These are phyloP conservation scores for Zaprionus tsacasi DNA, from an alignment of 1,140 invertebrate genomes.

Conservation along the genomic window DNA sequence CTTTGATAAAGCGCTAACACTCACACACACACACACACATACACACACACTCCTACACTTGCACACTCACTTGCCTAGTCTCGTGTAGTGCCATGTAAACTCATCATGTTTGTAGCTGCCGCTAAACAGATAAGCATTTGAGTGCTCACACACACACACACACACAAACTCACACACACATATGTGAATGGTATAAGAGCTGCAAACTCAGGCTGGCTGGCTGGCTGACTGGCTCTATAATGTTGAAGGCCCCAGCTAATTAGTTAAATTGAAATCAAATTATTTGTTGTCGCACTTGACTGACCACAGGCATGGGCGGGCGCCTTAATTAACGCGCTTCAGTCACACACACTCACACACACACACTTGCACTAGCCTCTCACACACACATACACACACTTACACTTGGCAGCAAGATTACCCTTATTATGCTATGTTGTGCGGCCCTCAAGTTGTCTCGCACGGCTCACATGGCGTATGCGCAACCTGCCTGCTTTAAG, in stretches of 20 bases:
- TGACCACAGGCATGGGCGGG: slow-evolving; percentile 69
- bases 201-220: slow-evolving; percentile 32
- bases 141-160: slow-evolving; percentile 44
- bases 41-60: slow-evolving; percentile 2
- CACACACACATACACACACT: slow-evolving; percentile 11
- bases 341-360: slow-evolving; percentile 30
- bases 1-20: slow-evolving; percentile 61
- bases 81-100: slow-evolving; percentile 30
- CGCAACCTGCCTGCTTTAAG: slow-evolving; percentile 25
- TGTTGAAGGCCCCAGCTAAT: slow-evolving; percentile 78
- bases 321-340: slow-evolving; percentile 81
- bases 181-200: slow-evolving; percentile 16
- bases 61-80: not conserved
- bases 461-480: slow-evolving; percentile 33
- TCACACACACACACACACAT: slow-evolving; percentile 18
- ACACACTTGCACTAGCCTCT: not conserved
- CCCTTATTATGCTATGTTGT: slow-evolving; percentile 49
- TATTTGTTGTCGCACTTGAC: slow-evolving; percentile 84
- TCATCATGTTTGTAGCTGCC: slow-evolving; percentile 59
- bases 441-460: slow-evolving; percentile 32
- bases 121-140: slow-evolving; percentile 74
- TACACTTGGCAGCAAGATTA: slow-evolving; percentile 37
- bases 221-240: slow-evolving; percentile 37
- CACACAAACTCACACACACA: slow-evolving; percentile 17
- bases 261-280: slow-evolving; percentile 84